phyloP scores from a whole-genome alignment of 2,113 vertebrate genomes.

The Chamaetylas fuelleborni region DNA sequence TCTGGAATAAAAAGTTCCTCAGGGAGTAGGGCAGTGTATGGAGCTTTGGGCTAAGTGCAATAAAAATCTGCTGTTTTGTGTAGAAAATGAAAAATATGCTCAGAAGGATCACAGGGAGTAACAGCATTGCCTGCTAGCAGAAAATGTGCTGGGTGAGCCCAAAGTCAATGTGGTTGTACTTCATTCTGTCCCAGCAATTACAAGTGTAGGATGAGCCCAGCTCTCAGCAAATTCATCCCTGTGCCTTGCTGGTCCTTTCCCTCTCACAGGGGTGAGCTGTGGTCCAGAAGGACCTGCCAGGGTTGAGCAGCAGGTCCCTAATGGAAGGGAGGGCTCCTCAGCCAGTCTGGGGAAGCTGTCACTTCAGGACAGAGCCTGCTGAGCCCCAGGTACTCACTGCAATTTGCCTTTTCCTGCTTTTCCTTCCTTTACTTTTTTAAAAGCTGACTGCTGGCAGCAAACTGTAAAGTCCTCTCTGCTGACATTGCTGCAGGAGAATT shows the following conservation, averaged over 20 bases:
- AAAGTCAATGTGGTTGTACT: not conserved
- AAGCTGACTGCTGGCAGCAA: not conserved
- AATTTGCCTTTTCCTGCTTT: not conserved
- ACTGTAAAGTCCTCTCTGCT: not conserved
- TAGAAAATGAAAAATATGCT: not conserved
- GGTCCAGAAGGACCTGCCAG: not conserved
- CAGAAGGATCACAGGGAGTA: not conserved
- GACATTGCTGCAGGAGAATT: not conserved
- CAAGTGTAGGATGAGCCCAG: not conserved
- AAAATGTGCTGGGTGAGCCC: not conserved
- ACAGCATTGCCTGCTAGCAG: fast-evolving
- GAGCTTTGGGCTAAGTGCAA: not conserved
- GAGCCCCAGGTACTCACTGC: not conserved
- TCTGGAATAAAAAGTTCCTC: not conserved
- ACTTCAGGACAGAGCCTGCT: not conserved
- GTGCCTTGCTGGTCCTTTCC: not conserved
- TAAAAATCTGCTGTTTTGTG: not conserved
- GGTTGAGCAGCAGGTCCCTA: not conserved
- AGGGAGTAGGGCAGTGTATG: not conserved
- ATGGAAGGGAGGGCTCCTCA: not conserved
- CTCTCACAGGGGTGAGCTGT: not conserved
- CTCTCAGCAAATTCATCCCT: not conserved
- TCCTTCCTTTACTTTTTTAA: not conserved
- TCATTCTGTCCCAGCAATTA: not conserved
- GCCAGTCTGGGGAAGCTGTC: not conserved